A percentile compares a stretch with the other conserved stretches of the same genome.
phyloP scores from a whole-genome alignment of 2,888 invertebrate genomes.

The Protonemura montana region DNA sequence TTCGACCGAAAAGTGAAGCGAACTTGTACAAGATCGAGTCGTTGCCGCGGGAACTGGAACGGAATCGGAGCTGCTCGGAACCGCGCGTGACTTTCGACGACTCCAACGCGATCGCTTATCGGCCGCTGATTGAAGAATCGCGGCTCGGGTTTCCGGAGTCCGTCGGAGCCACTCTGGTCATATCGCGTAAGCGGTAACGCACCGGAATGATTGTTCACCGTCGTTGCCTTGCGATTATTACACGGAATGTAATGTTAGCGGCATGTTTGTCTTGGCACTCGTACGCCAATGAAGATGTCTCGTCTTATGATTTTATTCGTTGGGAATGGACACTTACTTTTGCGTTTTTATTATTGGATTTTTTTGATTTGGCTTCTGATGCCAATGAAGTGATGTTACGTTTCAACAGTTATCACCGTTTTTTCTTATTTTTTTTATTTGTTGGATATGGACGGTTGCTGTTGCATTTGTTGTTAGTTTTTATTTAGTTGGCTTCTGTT shows the following conservation, averaged over 20 bases:
- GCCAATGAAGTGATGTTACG: no score
- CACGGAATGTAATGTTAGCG: background rate
- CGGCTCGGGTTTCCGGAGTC: background rate
- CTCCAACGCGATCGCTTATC: background rate
- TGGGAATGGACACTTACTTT: constrained; percentile 23
- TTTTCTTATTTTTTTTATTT: no score
- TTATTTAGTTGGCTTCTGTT: no score
- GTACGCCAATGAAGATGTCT: background rate
- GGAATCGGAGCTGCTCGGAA: constrained; percentile 21
- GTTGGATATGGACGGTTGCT: no score
- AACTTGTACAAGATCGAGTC: background rate
- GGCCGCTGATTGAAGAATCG: constrained; percentile 17
- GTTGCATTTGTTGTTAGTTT: no score
- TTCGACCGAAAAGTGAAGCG: constrained; percentile 20
- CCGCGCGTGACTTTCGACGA: constrained; percentile 31
- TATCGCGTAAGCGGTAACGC: constrained; percentile 31
- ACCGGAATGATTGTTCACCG: background rate
- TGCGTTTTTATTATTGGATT: constrained; percentile 21
- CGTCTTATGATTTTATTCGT: constrained; percentile 4
- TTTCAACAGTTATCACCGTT: no score
- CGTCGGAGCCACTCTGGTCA: constrained; percentile 28
- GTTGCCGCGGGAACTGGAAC: background rate
- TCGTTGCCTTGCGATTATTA: background rate
- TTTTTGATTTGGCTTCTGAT: no score
- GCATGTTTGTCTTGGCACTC: background rate